phyloP scores from a whole-genome alignment of 2,797 vertebrate species.

The Cuculus canorus region DNA sequence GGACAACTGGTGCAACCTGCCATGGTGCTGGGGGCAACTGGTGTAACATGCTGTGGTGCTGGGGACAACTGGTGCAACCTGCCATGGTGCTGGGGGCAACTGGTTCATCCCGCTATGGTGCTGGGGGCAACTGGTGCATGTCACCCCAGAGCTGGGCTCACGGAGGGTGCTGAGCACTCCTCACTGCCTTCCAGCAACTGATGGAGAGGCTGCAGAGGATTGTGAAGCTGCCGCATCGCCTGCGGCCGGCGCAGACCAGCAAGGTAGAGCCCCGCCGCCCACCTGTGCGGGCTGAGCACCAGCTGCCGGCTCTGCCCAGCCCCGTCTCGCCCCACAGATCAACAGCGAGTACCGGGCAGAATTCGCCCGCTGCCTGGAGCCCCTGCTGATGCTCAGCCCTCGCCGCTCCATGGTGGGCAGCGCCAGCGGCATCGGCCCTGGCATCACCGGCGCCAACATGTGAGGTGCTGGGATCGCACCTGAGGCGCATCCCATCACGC shows the following conservation, averaged over 20 bases:
- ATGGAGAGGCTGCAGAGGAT: conserved; percentile 91
- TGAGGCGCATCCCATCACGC: not conserved
- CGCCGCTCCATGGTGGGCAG: conserved; percentile 75
- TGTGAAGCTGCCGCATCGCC: conserved; percentile 85
- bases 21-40: no score
- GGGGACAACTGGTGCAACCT: not conserved
- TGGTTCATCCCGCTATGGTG: not conserved
- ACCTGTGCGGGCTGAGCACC: no score
- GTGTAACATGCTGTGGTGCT: no score
- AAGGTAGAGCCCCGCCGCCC: conserved; percentile 77
- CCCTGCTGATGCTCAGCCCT: conserved; percentile 82
- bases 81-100: fast-evolving
- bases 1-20: fast-evolving
- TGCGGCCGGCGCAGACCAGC: conserved; percentile 88
- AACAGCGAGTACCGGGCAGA: conserved; percentile 88
- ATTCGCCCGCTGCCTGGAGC: conserved; percentile 89
- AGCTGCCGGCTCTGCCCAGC: not conserved
- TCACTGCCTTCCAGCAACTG: conserved; percentile 82
- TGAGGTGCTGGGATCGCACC: conserved; percentile 30
- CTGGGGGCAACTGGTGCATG: no score
- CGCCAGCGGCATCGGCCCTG: conserved; percentile 45
- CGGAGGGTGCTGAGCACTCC: not conserved
- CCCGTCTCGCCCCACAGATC: conserved; percentile 75
- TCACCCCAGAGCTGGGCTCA: fast-evolving
- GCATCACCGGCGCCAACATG: conserved; percentile 67